These are phyloP conservation scores for Epinephelus awoara DNA, from an alignment of 2,797 vertebrate species.

Conservation along the genomic window DNA sequence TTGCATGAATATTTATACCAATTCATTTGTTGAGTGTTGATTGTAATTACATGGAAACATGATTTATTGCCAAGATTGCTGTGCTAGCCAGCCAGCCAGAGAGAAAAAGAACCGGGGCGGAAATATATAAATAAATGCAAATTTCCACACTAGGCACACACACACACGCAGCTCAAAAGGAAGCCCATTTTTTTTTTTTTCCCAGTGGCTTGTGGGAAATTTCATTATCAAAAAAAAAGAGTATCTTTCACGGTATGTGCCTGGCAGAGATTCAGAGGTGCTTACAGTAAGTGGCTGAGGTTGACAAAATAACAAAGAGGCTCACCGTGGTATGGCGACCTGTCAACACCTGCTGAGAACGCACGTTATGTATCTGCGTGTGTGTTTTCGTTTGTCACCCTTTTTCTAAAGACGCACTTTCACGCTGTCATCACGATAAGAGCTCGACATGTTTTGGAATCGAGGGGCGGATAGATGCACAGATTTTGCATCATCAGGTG, in stretches of 20 bases:
- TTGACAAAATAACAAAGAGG: constrained; percentile 46
- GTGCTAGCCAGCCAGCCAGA: constrained; percentile 78
- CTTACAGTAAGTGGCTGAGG: constrained; percentile 35
- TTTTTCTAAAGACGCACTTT: neutral
- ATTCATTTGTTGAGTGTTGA: constrained; percentile 87
- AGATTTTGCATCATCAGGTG: constrained; percentile 48
- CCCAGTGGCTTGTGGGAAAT: constrained; percentile 68
- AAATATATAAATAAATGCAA: constrained; percentile 80
- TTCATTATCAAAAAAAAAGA: constrained; percentile 62
- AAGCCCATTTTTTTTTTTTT: constrained; percentile 33
- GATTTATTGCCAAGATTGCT: constrained; percentile 86
- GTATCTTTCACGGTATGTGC: constrained; percentile 35
- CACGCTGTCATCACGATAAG: neutral
- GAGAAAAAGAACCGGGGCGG: constrained; percentile 61
- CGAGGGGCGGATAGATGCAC: constrained; percentile 31
- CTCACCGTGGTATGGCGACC: constrained; percentile 37
- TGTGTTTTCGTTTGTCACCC: constrained; percentile 11
- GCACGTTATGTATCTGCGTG: constrained; percentile 4
- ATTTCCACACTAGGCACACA: constrained; percentile 34
- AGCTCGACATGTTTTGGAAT: neutral
- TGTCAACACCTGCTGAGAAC: constrained; percentile 34
- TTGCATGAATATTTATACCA: constrained; percentile 87
- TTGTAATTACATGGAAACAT: constrained; percentile 89
- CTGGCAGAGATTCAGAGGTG: constrained; percentile 46
- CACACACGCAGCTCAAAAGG: constrained; percentile 16